phyloP scores from a whole-genome alignment of 2,888 invertebrate species.

The Drepana falcataria region DNA sequence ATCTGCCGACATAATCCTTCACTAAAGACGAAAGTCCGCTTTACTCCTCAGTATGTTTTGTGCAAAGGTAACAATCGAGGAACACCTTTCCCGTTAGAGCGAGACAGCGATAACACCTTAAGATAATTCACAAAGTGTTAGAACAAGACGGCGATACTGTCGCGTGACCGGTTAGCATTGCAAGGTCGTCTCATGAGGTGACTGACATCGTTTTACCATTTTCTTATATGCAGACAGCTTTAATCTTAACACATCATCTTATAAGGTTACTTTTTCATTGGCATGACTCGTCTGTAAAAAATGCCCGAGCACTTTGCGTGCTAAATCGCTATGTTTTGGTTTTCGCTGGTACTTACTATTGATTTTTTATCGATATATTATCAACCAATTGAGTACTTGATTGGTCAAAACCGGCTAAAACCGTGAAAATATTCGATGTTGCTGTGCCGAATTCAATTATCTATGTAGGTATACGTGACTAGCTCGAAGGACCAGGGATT shows the following conservation, averaged over 20 bases:
- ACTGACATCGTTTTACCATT: slow-evolving; percentile 49
- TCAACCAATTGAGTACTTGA: slow-evolving; percentile 36
- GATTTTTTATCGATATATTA: slow-evolving; percentile 51
- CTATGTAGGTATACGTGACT: slow-evolving; percentile 14
- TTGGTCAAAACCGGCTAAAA: slow-evolving; percentile 27
- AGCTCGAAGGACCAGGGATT: slow-evolving; percentile 18
- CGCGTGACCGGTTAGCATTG: slow-evolving; percentile 75
- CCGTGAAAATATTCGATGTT: slow-evolving; percentile 35
- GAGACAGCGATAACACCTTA: slow-evolving; percentile 28
- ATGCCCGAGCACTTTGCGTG: slow-evolving; percentile 54
- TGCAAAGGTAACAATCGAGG: slow-evolving; percentile 32
- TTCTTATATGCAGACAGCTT: slow-evolving; percentile 5
- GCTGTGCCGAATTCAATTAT: slow-evolving; percentile 38
- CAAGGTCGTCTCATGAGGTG: slow-evolving; percentile 72
- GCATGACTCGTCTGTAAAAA: slow-evolving; percentile 11
- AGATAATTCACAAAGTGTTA: slow-evolving; percentile 17
- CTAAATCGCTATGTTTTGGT: slow-evolving; percentile 53
- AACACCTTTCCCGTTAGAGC: slow-evolving; percentile 30
- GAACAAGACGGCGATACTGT: slow-evolving; percentile 42
- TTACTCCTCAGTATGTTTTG: slow-evolving; percentile 25
- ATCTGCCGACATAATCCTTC: slow-evolving; percentile 18
- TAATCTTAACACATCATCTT: neutral
- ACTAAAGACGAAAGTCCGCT: slow-evolving; percentile 33
- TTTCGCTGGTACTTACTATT: slow-evolving; percentile 38
- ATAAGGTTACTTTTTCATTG: slow-evolving; percentile 19